Evolutionary conservation across 2,113 vertebrate genomes (phyloP), one percentile per base, ranked within the genome.

Genomic region (Collichthys lucidus): DNA sequence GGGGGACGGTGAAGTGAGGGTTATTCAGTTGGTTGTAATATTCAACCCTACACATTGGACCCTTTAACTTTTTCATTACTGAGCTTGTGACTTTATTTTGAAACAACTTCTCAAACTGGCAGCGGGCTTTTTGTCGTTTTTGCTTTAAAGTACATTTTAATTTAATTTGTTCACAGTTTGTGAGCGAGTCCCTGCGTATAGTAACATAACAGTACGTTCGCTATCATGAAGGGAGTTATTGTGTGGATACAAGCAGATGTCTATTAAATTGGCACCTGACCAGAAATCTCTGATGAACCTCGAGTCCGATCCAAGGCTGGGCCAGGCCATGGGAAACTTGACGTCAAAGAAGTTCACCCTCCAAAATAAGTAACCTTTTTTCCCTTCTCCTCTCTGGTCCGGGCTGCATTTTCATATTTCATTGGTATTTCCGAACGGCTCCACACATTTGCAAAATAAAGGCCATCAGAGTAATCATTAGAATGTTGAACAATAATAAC

Each of bases 371-470:
- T 84, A 90, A 85, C 90, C 90, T 87, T 80, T 68, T 74, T 64
- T 67, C 75, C 75, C 53, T 74, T 59, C 73, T 74, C 63, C 74
- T 85, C 80, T 74, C 66, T 69, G 61, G 42, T 79, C 85, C 76
- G 86, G 85, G 61, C 67, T 74, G 83, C 90, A 88, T 92, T 93
- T 94, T 94, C 93, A 93, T 93, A 92, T 91, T 94, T 91, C 83
- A 31, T 46, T 91, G 94, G 94, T 94, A 95, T 94, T 95, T 95
- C 94, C 88, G 90, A 84, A 93, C 91, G 90, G 89, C 90, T 94
- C 92, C 90, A 40, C 77, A 84, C 88, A 89, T 91, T 93, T 90
- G 85, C 90, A 93, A 92, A 93, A 95, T 94, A 94, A 94, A 95
- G 93, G 91, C 92, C 94, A 94, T 94, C 92, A 66, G 87, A 90